Percentiles rank a stretch among this genome's conserved stretches.
Evolutionary conservation across 2,113 vertebrate genomes (phyloP).

Genomic region (Orthochromis malagaraziensis): DNA sequence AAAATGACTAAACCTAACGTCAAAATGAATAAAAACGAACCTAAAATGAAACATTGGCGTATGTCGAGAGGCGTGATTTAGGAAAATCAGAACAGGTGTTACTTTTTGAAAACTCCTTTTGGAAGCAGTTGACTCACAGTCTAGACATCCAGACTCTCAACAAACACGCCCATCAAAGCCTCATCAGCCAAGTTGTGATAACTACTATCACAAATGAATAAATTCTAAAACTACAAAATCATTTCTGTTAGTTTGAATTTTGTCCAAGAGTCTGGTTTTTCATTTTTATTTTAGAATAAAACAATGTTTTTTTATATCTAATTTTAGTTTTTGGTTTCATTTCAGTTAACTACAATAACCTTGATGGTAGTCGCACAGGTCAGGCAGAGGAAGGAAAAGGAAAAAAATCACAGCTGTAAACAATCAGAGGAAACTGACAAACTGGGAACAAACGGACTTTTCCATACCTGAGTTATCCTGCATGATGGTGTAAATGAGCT

Average conservation of each 20-base stretch:
- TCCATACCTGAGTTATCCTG: conserved; percentile 91
- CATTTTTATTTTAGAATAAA: background rate
- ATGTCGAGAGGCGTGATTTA: background rate
- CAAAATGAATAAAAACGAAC: too few relatives aligned
- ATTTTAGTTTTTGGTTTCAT: background rate
- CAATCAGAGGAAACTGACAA: background rate
- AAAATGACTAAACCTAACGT: too few relatives aligned
- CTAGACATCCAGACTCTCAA: background rate
- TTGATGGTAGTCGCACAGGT: background rate
- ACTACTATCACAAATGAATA: background rate
- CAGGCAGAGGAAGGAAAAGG: background rate
- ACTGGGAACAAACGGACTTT: background rate
- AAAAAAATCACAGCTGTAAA: background rate
- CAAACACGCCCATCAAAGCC: background rate
- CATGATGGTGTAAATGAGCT: conserved; percentile 95
- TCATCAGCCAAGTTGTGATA: background rate
- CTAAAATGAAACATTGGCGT: too few relatives aligned
- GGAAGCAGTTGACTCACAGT: background rate
- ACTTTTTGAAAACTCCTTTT: background rate
- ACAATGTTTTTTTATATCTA: background rate
- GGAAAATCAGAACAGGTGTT: background rate
- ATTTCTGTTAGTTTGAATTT: background rate
- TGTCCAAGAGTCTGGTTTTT: background rate
- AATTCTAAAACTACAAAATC: background rate
- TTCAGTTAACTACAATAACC: background rate